Base-by-base conservation (phyloP, 2,888 invertebrate species). In the Lithophane semibrunnea region DNA sequence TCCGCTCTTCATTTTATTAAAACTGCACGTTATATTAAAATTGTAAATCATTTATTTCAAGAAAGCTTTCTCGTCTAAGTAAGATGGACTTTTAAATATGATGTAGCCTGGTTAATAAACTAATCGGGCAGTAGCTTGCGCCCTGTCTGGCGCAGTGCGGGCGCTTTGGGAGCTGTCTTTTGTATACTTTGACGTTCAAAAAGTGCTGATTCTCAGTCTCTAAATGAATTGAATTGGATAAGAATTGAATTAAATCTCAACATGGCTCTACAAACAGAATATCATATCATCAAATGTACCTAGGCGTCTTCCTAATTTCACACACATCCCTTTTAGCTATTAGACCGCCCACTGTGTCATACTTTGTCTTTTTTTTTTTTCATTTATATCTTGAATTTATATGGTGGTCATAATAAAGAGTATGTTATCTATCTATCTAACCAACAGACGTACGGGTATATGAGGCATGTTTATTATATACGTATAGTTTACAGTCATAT, bases 1-100 rank as follows among this genome's bases (percentile, higher is more conserved):
- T 16, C 12, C n/a, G 29, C 49, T 78, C 13, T 56, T 58, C 63
- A 73, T 73, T 65, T 44, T 37, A 61, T 77, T 81, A 73, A 72
- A 68, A 77, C 21, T 69, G 72, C 29, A 65, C 68, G 49, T 68
- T 82, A 21, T 82, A 65, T 44, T 81, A 75, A 58, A 74, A 67
- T 7, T 67, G 2, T 56, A 52, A 29, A 66, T 77, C 13, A 60
- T 78, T 76, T 82, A 9, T 65, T 56, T 24, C 9, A 16, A 18
- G n/a, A 75, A 69, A 44, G 49, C 13, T 80, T 18, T 70, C 3
- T 47, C 18, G 8, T 21, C 9, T 24, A 37, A 37, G 42, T 29
- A 29, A 54, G 10, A 63, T 49, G 16, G 9, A 60, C 56, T 68
- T 65, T n/a, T 44, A n/a, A 68, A 64, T 71, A 37, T 56, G 42